Conservation (phyloP, 2,888 invertebrate species). For the Drosophila setosimentum region DNA sequence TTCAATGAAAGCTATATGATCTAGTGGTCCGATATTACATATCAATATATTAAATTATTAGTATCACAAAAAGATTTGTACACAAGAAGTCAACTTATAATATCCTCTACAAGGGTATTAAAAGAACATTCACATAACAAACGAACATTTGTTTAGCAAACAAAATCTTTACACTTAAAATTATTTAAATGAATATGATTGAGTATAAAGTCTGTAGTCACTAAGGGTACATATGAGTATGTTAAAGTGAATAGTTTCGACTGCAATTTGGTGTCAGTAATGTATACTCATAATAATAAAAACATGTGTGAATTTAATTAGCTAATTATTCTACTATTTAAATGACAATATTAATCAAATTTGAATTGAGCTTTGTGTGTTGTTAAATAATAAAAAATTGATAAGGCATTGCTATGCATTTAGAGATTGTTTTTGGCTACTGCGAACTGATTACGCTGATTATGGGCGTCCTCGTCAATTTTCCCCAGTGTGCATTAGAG, state of each 20-base stretch:
- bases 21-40: background rate
- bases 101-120: too few species aligned
- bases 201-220: background rate
- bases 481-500: slow-evolving; percentile 23
- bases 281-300: background rate
- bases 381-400: background rate
- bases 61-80: too few species aligned
- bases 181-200: too few species aligned
- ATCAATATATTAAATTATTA: too few species aligned
- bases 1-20: background rate
- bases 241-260: background rate
- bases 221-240: background rate
- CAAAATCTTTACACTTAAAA: too few species aligned
- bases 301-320: background rate
- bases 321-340: background rate
- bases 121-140: too few species aligned
- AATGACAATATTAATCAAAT: background rate
- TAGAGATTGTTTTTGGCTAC: background rate
- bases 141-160: too few species aligned
- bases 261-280: background rate
- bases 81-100: too few species aligned
- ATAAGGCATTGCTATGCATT: background rate
- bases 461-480: background rate
- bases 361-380: background rate
- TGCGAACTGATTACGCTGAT: background rate